Evolutionary conservation across 2,797 vertebrate genomes (phyloP).

Genomic region (Nannoperca obscura): DNA sequence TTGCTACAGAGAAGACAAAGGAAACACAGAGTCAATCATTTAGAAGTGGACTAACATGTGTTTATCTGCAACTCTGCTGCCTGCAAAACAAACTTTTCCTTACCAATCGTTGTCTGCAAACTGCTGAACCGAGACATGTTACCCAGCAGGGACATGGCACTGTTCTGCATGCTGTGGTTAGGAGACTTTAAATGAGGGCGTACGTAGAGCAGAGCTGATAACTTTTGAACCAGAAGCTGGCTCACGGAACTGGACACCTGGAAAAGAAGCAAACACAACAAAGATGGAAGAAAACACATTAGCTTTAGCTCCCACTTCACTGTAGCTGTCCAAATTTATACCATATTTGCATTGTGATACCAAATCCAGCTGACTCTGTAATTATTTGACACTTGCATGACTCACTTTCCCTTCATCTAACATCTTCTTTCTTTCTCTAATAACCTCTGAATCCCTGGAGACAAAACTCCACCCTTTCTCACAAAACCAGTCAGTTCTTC

Average conservation of each 20-base stretch:
- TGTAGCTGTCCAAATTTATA: neutral
- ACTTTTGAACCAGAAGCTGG: slow-evolving; percentile 88
- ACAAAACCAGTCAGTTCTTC: neutral
- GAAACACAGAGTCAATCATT: neutral
- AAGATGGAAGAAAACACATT: neutral
- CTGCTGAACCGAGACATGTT: slow-evolving; percentile 89
- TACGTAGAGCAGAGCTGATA: slow-evolving; percentile 84
- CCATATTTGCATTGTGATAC: neutral
- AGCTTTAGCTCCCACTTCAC: neutral
- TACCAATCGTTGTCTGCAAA: slow-evolving; percentile 89
- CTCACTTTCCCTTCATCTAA: neutral
- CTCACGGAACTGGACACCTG: slow-evolving; percentile 91
- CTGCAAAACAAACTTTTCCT: slow-evolving; percentile 35
- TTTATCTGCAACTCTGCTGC: neutral
- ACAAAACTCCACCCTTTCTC: slow-evolving; percentile 17
- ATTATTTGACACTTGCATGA: neutral
- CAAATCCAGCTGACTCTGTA: neutral
- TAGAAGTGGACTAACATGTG: neutral
- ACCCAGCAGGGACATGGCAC: slow-evolving; percentile 87
- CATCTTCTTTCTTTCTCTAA: neutral
- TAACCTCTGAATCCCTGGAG: neutral
- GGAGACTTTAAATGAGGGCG: slow-evolving; percentile 85
- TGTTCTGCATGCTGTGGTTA: slow-evolving; percentile 85
- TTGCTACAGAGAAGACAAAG: slow-evolving; percentile 75
- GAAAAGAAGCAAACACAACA: slow-evolving; percentile 3